phyloP scores from a whole-genome alignment of 2,888 invertebrate genomes.

The Stenodema calcarata region DNA sequence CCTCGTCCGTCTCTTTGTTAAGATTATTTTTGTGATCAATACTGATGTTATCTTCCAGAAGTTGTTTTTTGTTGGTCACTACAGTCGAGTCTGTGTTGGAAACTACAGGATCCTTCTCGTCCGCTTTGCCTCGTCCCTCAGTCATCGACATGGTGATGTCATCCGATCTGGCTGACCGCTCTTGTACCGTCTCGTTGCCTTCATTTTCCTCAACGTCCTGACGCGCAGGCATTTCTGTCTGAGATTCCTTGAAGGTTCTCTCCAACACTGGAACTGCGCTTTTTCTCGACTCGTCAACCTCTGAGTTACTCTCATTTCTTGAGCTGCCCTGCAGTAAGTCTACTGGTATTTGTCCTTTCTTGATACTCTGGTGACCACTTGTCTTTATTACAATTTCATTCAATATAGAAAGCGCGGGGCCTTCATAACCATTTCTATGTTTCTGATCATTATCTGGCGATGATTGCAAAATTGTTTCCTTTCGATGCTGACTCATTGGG shows the following conservation, averaged over 20 bases:
- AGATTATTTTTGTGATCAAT: background rate
- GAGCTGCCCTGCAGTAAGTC: too few species aligned
- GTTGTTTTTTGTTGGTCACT: background rate
- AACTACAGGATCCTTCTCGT: background rate
- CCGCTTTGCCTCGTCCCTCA: background rate
- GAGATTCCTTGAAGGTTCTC: background rate
- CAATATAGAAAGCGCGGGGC: too few species aligned
- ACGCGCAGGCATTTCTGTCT: background rate
- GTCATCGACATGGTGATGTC: background rate
- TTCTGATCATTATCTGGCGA: too few species aligned
- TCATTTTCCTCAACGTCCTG: background rate
- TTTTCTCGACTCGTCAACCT: too few species aligned
- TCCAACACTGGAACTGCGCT: too few species aligned
- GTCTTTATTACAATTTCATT: too few species aligned
- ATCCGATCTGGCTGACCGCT: background rate
- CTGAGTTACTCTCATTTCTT: too few species aligned
- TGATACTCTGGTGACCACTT: too few species aligned
- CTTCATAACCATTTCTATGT: too few species aligned
- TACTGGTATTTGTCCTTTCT: too few species aligned
- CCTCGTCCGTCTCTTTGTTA: background rate
- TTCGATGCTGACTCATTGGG: too few species aligned
- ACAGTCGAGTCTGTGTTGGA: background rate
- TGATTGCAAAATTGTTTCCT: too few species aligned
- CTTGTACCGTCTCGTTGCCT: background rate
- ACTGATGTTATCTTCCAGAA: background rate